Evolutionary conservation across 1,140 invertebrate genomes (phyloP).

Genomic region (Cheumatopsyche charites): DNA sequence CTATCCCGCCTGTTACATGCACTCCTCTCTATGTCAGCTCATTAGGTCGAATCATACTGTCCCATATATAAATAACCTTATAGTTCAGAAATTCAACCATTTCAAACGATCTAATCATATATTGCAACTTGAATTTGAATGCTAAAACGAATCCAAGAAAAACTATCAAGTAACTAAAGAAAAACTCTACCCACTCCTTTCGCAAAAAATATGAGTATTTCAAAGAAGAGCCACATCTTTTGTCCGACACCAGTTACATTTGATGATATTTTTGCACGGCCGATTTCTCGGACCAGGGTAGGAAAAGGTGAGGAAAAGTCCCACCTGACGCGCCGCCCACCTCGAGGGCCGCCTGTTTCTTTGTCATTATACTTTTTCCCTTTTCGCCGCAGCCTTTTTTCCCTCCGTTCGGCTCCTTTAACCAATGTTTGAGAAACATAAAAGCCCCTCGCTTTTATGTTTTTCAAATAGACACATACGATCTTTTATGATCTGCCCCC

Average conservation of each 20-base stretch:
- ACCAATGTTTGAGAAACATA: conserved; percentile 49
- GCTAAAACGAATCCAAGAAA: too few species aligned
- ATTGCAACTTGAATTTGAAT: too few species aligned
- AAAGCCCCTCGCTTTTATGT: conserved; percentile 48
- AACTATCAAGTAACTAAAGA: too few species aligned
- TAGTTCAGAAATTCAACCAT: too few species aligned
- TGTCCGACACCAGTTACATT: conserved; percentile 6
- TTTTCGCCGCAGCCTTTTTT: conserved; percentile 21
- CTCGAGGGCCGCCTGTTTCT: conserved; percentile 28
- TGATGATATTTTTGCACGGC: conserved; percentile 27
- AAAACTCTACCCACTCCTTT: too few species aligned
- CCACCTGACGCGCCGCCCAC: conserved; percentile 4
- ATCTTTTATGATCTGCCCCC: conserved; percentile 47
- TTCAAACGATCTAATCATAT: too few species aligned
- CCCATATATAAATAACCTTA: too few species aligned
- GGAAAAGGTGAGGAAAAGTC: conserved; percentile 31
- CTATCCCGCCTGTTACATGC: too few species aligned
- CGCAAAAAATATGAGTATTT: too few species aligned
- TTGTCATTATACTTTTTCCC: conserved; percentile 41
- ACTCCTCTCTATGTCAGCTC: too few species aligned
- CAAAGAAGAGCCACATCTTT: background rate
- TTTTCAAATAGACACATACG: conserved; percentile 49
- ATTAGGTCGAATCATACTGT: too few species aligned
- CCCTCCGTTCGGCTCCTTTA: conserved; percentile 43
- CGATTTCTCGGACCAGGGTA: conserved; percentile 2